A percentile compares a stretch with the other conserved stretches of the same genome.
phyloP scores from a whole-genome alignment of 2,888 invertebrate species.

The Epinotia demarniana region DNA sequence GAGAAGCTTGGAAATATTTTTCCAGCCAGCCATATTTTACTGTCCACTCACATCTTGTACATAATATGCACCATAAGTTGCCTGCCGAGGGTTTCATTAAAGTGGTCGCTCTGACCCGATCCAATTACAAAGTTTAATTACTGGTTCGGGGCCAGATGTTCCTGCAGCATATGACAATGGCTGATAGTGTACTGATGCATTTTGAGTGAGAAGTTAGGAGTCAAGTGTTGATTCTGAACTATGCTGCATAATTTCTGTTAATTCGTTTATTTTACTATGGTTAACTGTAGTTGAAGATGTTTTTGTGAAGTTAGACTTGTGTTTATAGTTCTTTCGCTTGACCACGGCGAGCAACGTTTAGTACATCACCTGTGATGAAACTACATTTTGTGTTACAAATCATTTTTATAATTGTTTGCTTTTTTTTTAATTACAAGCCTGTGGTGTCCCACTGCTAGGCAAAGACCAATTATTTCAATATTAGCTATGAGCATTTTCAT shows the following conservation, averaged over 20 bases:
- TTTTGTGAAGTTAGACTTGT: too few relatives aligned
- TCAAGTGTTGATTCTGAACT: neutral
- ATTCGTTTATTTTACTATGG: neutral
- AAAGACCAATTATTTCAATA: too few relatives aligned
- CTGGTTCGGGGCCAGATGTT: slow-evolving; percentile 19
- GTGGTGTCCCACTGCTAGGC: too few relatives aligned
- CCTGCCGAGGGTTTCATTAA: slow-evolving; percentile 13
- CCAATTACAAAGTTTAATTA: slow-evolving; percentile 36
- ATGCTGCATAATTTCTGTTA: neutral
- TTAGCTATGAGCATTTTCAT: too few relatives aligned
- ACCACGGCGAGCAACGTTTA: too few relatives aligned
- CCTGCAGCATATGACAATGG: slow-evolving; percentile 21
- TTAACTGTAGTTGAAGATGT: too few relatives aligned
- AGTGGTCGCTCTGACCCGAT: slow-evolving; percentile 14
- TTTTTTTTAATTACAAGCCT: too few relatives aligned
- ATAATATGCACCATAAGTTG: slow-evolving; percentile 1
- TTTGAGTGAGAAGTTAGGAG: slow-evolving; percentile 10
- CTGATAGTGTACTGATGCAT: slow-evolving; percentile 24
- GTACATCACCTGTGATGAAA: too few relatives aligned
- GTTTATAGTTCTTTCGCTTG: too few relatives aligned
- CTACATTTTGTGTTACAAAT: too few relatives aligned
- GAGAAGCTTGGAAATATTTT: too few relatives aligned
- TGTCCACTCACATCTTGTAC: neutral
- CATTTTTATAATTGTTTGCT: too few relatives aligned
- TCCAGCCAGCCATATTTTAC: neutral